phyloP scores from a whole-genome alignment of 2,797 vertebrate species.

The Cyprinella venusta region DNA sequence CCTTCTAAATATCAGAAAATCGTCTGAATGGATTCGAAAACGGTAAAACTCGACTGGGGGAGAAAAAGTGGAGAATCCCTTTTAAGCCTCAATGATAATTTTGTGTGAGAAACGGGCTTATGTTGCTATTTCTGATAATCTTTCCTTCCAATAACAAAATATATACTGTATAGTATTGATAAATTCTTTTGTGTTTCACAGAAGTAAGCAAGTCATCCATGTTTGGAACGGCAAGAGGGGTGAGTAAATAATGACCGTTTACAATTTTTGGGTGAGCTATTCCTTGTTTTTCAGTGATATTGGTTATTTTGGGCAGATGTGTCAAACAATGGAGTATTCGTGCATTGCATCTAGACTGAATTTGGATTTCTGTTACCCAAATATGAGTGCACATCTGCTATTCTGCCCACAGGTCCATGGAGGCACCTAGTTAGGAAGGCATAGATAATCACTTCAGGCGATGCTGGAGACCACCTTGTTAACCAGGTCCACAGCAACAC shows the following conservation, averaged over 20 bases:
- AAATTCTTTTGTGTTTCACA: background rate
- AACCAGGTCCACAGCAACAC: slow-evolving; percentile 34
- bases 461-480: slow-evolving; percentile 51
- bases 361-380: slow-evolving; percentile 27
- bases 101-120: background rate
- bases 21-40: no score
- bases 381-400: slow-evolving; percentile 45
- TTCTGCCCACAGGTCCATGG: slow-evolving; percentile 49
- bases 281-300: background rate
- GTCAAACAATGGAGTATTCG: background rate
- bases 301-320: slow-evolving; percentile 2
- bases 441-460: slow-evolving; percentile 48
- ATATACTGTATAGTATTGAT: no score
- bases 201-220: background rate
- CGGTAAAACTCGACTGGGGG: no score
- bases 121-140: background rate
- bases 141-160: background rate
- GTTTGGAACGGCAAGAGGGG: background rate
- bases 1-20: no score
- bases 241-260: background rate
- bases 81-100: background rate
- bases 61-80: no score
- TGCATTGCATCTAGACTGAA: slow-evolving; percentile 5
- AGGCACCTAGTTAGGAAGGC: slow-evolving; percentile 49
- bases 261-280: background rate